A percentile compares a stretch with the other conserved stretches of the same genome.
phyloP scores from a whole-genome alignment of 2,888 invertebrate genomes.

The Cheilosia vernalis region DNA sequence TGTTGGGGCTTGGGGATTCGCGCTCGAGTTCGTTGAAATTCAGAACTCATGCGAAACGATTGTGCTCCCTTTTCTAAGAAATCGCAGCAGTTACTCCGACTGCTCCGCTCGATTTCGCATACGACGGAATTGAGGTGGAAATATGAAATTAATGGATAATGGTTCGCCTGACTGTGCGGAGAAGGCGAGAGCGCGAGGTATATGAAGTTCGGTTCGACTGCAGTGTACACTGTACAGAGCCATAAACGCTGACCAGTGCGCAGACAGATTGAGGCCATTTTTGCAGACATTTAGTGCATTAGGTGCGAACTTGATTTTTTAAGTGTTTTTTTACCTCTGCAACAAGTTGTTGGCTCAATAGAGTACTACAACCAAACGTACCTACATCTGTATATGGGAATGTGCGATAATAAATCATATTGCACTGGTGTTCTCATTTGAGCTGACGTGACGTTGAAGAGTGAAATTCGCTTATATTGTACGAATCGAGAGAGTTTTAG shows the following conservation, averaged over 20 bases:
- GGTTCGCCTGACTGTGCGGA: conserved; percentile 34
- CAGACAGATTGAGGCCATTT: conserved; percentile 72
- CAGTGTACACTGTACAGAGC: background rate
- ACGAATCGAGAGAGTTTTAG: conserved; percentile 20
- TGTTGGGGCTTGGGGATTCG: conserved; percentile 56
- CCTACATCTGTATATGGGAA: background rate
- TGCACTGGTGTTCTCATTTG: conserved; percentile 23
- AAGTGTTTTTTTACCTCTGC: conserved; percentile 5
- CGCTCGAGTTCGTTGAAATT: conserved; percentile 64
- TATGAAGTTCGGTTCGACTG: background rate
- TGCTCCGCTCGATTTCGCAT: background rate
- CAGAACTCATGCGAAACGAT: conserved; percentile 74
- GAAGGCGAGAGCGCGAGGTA: background rate
- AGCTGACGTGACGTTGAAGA: conserved; percentile 18
- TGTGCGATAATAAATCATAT: conserved; percentile 52
- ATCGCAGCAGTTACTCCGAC: conserved; percentile 46
- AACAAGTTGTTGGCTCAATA: background rate
- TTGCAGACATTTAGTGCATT: conserved; percentile 72
- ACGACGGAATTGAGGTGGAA: conserved; percentile 50
- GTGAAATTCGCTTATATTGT: conserved; percentile 14
- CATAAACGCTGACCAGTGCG: conserved; percentile 35
- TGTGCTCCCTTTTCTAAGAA: conserved; percentile 64
- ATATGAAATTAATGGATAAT: conserved; percentile 74
- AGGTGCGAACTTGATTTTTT: conserved; percentile 71
- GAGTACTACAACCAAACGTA: background rate